phyloP scores from a whole-genome alignment of 2,113 vertebrate genomes.

The Neogale vison region DNA sequence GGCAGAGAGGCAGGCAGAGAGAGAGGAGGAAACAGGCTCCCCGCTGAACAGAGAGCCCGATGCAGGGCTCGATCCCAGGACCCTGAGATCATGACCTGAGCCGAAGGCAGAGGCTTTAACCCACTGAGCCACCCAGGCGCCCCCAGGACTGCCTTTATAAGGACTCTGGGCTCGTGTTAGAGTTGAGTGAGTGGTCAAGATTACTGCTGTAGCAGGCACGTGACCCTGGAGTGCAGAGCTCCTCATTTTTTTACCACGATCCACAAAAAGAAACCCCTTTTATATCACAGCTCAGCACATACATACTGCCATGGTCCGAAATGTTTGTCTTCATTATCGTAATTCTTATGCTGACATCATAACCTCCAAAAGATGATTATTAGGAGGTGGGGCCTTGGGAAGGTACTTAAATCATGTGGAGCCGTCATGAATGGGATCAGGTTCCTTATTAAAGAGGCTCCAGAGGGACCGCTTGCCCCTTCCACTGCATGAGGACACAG shows the following conservation, averaged over 20 bases:
- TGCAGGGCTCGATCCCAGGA: no score
- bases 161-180: neutral
- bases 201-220: neutral
- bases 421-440: neutral
- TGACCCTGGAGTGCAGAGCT: neutral
- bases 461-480: neutral
- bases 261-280: neutral
- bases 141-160: neutral
- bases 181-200: neutral
- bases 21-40: no score
- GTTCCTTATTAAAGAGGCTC: neutral
- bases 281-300: neutral
- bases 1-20: no score
- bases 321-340: neutral
- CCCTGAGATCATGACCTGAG: no score
- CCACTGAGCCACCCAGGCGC: no score
- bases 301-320: neutral
- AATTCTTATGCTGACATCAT: neutral
- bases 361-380: neutral
- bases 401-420: neutral
- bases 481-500: neutral
- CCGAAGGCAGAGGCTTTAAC: no score
- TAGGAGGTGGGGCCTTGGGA: neutral
- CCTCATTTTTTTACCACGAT: neutral
- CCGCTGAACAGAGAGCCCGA: no score